Base-by-base conservation (phyloP, 2,113 vertebrate species). In the Oreotrochilus melanogaster region DNA sequence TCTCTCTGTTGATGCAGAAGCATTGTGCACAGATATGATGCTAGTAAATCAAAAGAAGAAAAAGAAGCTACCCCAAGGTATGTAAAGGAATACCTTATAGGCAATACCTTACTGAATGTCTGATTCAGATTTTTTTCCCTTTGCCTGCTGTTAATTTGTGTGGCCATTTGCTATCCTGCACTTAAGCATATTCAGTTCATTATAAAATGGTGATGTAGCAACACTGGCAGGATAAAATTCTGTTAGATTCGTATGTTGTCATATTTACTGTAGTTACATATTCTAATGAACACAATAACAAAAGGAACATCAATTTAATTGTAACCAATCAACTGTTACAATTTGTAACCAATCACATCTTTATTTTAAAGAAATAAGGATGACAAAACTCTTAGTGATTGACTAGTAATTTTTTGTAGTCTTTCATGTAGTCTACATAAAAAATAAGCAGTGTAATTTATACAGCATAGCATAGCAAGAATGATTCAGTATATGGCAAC, bases 1-100 rank as follows among this genome's bases (percentile, higher is more conserved):
- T 96, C 76, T 86, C 35, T 62, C 72, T 51, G 57, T 60, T 91
- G 88, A 86, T 93, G 82, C 33, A 78, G 90, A 97, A 97, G 90
- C 64, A 65, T 61, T 93, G 60, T 83, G 21, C 71, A 83, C 47
- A 92, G 78, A 95, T 86, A 76, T 61, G 76, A 62, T 86, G 47
- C n/a, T 15, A 87, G 92, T 97, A 97, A 97, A 98, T 97, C 93
- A 96, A 65, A 72, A 65, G 13, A 78, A 89, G 93, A 93, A 95
- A 89, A 51, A 74, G 57, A 97, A 92, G 28, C 33, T 47, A 54
- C 76, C 81, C 81, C 53, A 89, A 95, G 87, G 83, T 33, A 95
- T 27, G 78, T 78, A 95, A 92, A 91, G 76, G 58, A 92, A 60
- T 57, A 48, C 51, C 53, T 94, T 91, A 39, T 16, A 65, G 47